Base-by-base conservation (phyloP, 2,888 invertebrate species). In the Acanthococcus lagerstroemiae region DNA sequence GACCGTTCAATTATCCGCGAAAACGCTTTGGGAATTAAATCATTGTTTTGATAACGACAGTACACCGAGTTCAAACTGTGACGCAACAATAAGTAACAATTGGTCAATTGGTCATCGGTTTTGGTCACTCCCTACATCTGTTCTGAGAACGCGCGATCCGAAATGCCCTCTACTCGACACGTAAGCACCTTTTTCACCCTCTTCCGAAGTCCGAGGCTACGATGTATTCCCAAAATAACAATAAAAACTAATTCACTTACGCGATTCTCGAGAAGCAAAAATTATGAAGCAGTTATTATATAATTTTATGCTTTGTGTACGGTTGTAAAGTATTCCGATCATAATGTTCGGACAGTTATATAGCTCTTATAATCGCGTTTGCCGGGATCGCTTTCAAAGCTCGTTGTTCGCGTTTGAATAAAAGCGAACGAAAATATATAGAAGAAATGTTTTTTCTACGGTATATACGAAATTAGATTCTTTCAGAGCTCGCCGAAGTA, bases 301-400 rank as follows among this genome's bases (percentile, higher is more conserved):
- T 61, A 61, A 61, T 61, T 61, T 61, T 61, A 61, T 61, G 52
- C 61, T 61, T 52, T 61, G 61, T 61, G 61, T 61, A 61, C 61
- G 61, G 46, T 61, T 52, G 61, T 61, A 61, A 61, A 61, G 61
- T 37, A 61, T 52, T 27, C 22, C 30, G 15, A 19, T 22, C 52
- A 37, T 24, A 52, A 12, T 24, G 24, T 22, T 19, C 22, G 24
- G 52, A 52, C 52, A 52, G 22, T 52, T 52, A 52, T 52, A 24
- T 21, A 1, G 22, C 12, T 37, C 12, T 37, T 37, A 37, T 37
- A 15, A 3, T n/a, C 37, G 37, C 12, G 12, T 37, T 37, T 3
- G 37, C 12, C n/a, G 12, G 12, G n/a, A 37, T 37, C 37, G 37
- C n/a, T 37, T n/a, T n/a, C n/a, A n/a, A n/a, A n/a, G n/a, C n/a